Evolutionary conservation across 2,888 invertebrate species (phyloP).

Genomic region (Agrilus cyanescens): DNA sequence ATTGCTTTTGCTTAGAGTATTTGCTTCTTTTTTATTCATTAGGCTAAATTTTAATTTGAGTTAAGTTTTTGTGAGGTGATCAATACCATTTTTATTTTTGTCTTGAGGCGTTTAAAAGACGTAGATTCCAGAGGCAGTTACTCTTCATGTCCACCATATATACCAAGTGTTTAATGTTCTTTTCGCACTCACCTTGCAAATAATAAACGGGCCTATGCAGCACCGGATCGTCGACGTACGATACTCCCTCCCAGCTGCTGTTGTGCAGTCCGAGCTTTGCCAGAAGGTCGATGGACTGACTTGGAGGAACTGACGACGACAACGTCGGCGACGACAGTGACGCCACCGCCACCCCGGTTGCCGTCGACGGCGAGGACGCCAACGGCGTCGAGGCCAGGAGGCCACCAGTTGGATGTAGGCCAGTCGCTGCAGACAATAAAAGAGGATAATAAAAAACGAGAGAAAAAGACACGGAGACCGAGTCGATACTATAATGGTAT

Average conservation of each 20-base stretch:
- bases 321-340: conserved; percentile 17
- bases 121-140: too few species aligned
- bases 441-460: not conserved
- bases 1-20: too few species aligned
- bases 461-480: too few species aligned
- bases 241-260: conserved; percentile 59
- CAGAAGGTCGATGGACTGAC: conserved; percentile 59
- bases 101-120: too few species aligned
- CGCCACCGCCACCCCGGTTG: conserved; percentile 20
- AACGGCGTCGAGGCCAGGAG: conserved; percentile 22
- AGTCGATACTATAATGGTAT: too few species aligned
- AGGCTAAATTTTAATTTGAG: too few species aligned
- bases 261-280: conserved; percentile 69
- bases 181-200: conserved; percentile 50
- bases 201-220: conserved; percentile 60
- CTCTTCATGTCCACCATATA: too few species aligned
- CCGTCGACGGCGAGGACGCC: conserved; percentile 11
- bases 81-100: too few species aligned
- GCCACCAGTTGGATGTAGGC: conserved; percentile 39
- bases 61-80: too few species aligned
- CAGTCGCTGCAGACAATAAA: conserved; percentile 44
- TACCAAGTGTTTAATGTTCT: too few species aligned
- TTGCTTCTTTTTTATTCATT: too few species aligned
- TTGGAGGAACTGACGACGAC: conserved; percentile 11
- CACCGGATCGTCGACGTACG: conserved; percentile 52